These are phyloP conservation scores for Nasonovia ribisnigri DNA, from an alignment of 2,888 invertebrate species.

Conservation along the genomic window DNA sequence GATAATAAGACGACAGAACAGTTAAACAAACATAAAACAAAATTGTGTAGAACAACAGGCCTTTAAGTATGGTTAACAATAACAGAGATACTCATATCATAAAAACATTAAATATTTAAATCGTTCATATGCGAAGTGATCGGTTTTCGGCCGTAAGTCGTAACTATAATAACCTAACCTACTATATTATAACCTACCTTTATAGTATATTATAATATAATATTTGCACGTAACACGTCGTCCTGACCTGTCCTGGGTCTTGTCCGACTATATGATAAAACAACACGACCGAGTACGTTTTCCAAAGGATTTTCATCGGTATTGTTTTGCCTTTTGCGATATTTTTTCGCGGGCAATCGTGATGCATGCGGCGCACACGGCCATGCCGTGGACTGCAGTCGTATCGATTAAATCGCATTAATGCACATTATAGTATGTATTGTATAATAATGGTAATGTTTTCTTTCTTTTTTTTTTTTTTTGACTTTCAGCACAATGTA, in stretches of 20 bases:
- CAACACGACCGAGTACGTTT: not conserved
- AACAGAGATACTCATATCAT: not conserved
- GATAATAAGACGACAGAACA: not conserved
- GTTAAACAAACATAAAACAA: not conserved
- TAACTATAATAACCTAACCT: not conserved
- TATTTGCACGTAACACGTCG: not conserved
- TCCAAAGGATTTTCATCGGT: not conserved
- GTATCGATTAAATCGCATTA: conserved; percentile 38
- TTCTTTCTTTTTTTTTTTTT: conserved; percentile 1
- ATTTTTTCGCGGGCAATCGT: not conserved
- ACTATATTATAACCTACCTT: not conserved
- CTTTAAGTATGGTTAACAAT: not conserved
- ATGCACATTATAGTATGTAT: not conserved
- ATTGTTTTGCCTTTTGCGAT: not conserved
- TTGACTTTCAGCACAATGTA: not conserved
- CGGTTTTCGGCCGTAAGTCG: not conserved
- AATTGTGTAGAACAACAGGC: not conserved
- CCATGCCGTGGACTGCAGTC: not conserved
- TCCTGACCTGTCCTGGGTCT: not conserved
- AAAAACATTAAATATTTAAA: too few relatives aligned
- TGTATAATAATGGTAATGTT: conserved; percentile 50
- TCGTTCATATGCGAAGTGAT: not conserved
- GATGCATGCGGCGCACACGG: not conserved
- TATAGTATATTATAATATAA: too few relatives aligned
- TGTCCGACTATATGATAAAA: not conserved